Evolutionary conservation across 2,113 vertebrate species (phyloP).

Genomic region (Arizona elegans): DNA sequence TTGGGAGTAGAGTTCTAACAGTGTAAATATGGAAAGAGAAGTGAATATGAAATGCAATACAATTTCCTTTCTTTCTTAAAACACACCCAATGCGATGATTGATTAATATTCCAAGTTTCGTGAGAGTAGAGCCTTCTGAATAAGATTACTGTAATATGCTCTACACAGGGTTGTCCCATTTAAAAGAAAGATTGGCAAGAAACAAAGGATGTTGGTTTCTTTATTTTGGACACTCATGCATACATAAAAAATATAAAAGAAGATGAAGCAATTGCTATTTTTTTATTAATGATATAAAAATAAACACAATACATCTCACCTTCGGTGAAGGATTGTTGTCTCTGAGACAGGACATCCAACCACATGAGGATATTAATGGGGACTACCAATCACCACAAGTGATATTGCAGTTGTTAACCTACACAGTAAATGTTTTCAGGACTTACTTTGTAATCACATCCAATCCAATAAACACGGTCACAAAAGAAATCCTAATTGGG

Average conservation of each 20-base stretch:
- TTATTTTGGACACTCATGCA: background rate
- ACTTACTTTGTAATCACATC: background rate
- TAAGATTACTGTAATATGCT: background rate
- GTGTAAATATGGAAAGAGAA: background rate
- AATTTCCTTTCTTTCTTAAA: background rate
- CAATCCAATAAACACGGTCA: background rate
- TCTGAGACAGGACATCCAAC: background rate
- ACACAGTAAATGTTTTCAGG: background rate
- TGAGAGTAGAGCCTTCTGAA: background rate
- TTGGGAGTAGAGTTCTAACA: background rate
- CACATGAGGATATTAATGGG: background rate
- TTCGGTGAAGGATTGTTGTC: background rate
- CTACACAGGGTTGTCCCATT: background rate
- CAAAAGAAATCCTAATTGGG: background rate
- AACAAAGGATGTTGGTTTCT: background rate
- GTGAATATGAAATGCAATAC: background rate
- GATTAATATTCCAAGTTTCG: fast-evolving
- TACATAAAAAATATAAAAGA: background rate
- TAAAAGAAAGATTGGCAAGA: background rate
- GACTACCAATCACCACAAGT: background rate
- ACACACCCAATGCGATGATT: background rate
- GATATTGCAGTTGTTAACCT: background rate
- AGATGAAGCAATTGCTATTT: background rate
- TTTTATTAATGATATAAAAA: background rate
- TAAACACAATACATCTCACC: background rate